These are phyloP conservation scores for Ophthalmolycus amberensis DNA, from an alignment of 2,113 vertebrate genomes.

Conservation along the genomic window DNA sequence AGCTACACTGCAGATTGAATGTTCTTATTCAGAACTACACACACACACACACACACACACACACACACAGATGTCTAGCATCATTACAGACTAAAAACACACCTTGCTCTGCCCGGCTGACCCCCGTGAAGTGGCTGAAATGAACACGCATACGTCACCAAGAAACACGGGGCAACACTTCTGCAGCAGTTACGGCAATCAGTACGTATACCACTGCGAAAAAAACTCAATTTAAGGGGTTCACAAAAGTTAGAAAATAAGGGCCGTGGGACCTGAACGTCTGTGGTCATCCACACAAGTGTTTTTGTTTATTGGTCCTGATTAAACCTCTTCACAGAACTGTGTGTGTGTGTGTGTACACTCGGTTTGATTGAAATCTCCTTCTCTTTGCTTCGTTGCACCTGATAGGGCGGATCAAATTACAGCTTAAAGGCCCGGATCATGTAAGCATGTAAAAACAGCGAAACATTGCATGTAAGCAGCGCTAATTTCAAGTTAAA, in stretches of 20 bases:
- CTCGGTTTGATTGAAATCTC: too few relatives aligned
- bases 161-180: neutral
- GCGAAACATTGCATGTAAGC: too few relatives aligned
- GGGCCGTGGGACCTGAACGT: too few relatives aligned
- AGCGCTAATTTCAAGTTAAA: too few relatives aligned
- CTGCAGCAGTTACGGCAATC: neutral
- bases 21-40: conserved; percentile 17
- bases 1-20: conserved; percentile 10
- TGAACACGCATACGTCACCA: neutral
- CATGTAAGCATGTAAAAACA: too few relatives aligned
- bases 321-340: too few relatives aligned
- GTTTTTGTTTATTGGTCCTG: too few relatives aligned
- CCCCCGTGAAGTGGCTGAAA: neutral
- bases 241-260: neutral
- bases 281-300: too few relatives aligned
- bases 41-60: conserved; percentile 20
- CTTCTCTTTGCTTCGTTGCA: neutral
- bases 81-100: neutral
- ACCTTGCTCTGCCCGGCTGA: neutral
- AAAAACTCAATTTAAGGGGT: neutral
- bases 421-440: too few relatives aligned
- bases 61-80: conserved; percentile 1
- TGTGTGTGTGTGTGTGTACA: neutral
- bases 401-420: too few relatives aligned
- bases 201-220: neutral